Evolutionary conservation across 2,888 invertebrate species (phyloP), one percentile per base, ranked within the genome.

Genomic region (Xylocampa areola): DNA sequence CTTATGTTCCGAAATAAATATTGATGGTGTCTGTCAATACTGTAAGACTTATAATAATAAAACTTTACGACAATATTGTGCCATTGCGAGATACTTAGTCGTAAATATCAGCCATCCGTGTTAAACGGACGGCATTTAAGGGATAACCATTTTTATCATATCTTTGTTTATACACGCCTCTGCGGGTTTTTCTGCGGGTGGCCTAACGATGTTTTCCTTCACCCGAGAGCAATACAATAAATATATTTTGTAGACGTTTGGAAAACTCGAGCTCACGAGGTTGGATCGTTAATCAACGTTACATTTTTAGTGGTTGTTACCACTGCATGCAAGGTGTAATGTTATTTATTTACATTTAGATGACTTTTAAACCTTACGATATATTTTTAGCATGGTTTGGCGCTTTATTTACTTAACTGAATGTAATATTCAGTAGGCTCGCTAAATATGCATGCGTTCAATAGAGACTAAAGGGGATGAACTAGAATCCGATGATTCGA

Each of bases 131-230:
- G 8, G 57, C 44, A 53, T 61, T 51, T n/a, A n/a, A 67, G 47
- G 64, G 61, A 58, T 60, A 60, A 66, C 58, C 30, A 64, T 77
- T 68, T 75, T 71, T 66, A 70, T 71, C 61, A 68, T 60, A 66
- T 73, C 66, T 66, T 62, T 76, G 66, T 68, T 73, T 73, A 63
- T 40, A 60, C 64, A 74, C 53, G 75, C 60, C 51, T 75, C 55
- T 54, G 51, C 39, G 51, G 43, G 36, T 54, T 69, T 58, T 70
- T 44, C 36, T 50, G 33, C 35, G 52, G 52, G 36, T 41, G 27
- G 33, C 48, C 49, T 73, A 69, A 65, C 65, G 60, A 61, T 70
- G 58, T 71, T 73, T 69, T 58, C 47, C 49, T 71, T 63, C 19
- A 37, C 41, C 25, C 30, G 29, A 37, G 37, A 40, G 39, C 47